Evolutionary conservation across 2,888 invertebrate species (phyloP), one percentile per base, ranked within the genome.

Genomic region (Callyntrura sp.): DNA sequence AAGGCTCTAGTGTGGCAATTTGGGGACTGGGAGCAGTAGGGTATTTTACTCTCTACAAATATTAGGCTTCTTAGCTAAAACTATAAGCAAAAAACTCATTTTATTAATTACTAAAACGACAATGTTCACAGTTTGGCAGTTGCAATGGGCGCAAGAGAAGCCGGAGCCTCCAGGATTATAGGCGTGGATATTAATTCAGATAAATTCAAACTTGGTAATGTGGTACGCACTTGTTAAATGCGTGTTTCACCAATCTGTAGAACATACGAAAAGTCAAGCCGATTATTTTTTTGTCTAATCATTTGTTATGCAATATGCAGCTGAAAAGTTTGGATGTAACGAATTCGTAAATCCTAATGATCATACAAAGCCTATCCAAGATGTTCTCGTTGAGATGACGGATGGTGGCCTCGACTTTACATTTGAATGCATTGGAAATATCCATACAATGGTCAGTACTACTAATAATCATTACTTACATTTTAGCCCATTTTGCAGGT

Each of bases 351-450:
- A 99, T 95, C 99, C 99, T 0, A 97, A 97, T 93, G 98, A 98
- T 93, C 95, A 96, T 92, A 95, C 96, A 11, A 97, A 96, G 94
- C 96, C 98, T 0, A 97, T 98, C 92, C 98, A 98, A 94, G 97
- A 99, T 94, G 97, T 98, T 45, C 95, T 99, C 8, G 96, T 98
- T 25, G 98, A 98, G 92, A 94, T 97, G 94, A 99, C 98, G 0
- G 98, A 99, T 95, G 99, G 99, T 55, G 99, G 99, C 3, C 96
- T 98, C 86, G 99, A 99, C 95, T 99, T 97, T 94, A 99, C 99
- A 0, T 99, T 99, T 95, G 99, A 99, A 95, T 99, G 99, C 94
- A 98, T 99, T 94, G 99, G 99, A 76, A 99, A 98, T 95, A 97
- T 97, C 0, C 95, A 96, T 68, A 97, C 97, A 0, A 98, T 98